These are phyloP conservation scores for Diphyllodes magnificus DNA, from an alignment of 2,113 vertebrate genomes.

Conservation along the genomic window DNA sequence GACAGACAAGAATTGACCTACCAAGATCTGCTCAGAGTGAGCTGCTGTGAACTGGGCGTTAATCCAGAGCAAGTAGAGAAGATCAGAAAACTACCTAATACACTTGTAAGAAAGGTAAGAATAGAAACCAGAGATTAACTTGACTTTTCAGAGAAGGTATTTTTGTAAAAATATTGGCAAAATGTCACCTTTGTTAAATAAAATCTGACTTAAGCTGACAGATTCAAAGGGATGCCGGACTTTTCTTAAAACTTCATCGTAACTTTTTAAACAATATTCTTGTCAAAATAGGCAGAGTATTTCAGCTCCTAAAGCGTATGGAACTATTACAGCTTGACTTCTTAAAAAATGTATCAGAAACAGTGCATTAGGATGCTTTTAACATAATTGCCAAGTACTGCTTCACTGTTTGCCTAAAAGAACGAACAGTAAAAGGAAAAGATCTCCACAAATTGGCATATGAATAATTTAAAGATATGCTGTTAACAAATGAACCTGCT, in stretches of 20 bases:
- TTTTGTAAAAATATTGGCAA: not conserved
- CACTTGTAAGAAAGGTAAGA: conserved; percentile 85
- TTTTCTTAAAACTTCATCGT: not conserved
- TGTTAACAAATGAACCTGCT: not conserved
- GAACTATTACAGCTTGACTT: not conserved
- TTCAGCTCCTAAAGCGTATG: not conserved
- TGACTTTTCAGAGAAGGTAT: not conserved
- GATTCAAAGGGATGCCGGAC: not conserved
- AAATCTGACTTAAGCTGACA: not conserved
- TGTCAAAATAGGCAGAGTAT: not conserved
- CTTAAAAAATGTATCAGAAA: not conserved
- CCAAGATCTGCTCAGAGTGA: conserved; percentile 80
- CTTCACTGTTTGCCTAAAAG: not conserved
- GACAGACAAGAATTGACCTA: conserved; percentile 87
- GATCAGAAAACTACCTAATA: conserved; percentile 89
- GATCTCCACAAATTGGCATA: not conserved
- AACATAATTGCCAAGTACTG: not conserved
- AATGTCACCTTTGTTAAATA: not conserved
- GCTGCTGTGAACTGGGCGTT: conserved; percentile 82
- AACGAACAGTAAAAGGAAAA: not conserved
- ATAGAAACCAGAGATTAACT: not conserved
- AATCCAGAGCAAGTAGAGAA: conserved; percentile 83
- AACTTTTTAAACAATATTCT: not conserved
- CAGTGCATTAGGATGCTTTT: not conserved
- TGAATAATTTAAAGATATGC: not conserved